A percentile compares a stretch with the other conserved stretches of the same genome.
Evolutionary conservation across 2,888 invertebrate species (phyloP).

Genomic region (Acronicta aceris): DNA sequence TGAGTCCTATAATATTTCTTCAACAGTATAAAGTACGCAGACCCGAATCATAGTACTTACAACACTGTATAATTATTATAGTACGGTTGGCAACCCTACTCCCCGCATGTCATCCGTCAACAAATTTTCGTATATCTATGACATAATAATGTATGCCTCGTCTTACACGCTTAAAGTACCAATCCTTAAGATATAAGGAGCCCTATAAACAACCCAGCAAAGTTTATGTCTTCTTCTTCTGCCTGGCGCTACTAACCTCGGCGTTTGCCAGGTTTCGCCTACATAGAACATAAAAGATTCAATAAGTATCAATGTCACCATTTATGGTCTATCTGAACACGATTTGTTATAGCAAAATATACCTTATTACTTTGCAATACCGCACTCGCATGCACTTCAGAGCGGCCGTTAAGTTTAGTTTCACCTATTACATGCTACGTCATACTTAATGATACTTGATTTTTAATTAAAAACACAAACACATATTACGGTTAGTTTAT

Average conservation of each 20-base stretch:
- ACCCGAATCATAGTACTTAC: too few relatives aligned
- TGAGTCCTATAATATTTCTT: too few relatives aligned
- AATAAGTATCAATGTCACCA: constrained; percentile 30
- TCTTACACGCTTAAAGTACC: too few relatives aligned
- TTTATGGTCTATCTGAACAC: background rate
- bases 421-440: background rate
- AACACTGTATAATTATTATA: too few relatives aligned
- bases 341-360: background rate
- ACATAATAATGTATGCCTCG: too few relatives aligned
- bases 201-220: constrained; percentile 20
- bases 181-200: constrained; percentile 2
- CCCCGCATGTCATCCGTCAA: too few relatives aligned
- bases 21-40: too few relatives aligned
- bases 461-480: background rate
- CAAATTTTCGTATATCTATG: too few relatives aligned
- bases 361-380: background rate
- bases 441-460: background rate
- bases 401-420: background rate
- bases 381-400: background rate
- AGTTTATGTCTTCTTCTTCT: constrained; percentile 49
- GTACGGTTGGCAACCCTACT: too few relatives aligned
- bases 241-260: constrained; percentile 47
- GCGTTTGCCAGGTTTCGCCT: constrained; percentile 49
- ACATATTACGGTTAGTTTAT: background rate
- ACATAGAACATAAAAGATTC: constrained; percentile 49